phyloP scores from a whole-genome alignment of 2,888 invertebrate species.

The Diaperis boleti region DNA sequence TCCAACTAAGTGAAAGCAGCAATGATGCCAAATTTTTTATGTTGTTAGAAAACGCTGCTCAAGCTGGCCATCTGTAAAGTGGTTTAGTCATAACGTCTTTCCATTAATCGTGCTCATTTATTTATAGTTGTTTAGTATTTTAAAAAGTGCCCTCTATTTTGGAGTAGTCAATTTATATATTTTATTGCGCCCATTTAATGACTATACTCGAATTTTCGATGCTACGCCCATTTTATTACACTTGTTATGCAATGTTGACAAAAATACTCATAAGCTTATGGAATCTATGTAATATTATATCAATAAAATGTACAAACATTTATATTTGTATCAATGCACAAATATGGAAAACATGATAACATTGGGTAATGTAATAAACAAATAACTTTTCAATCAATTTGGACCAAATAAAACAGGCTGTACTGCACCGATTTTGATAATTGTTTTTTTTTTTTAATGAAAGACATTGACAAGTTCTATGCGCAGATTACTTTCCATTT shows the following conservation, averaged over 20 bases:
- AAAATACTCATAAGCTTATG: conserved; percentile 13
- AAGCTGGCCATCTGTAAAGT: background rate
- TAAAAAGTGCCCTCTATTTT: background rate
- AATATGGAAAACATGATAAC: too few relatives aligned
- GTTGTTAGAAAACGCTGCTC: conserved; percentile 10
- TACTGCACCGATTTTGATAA: too few relatives aligned
- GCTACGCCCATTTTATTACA: background rate
- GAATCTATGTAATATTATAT: conserved; percentile 10
- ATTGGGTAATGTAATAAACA: too few relatives aligned
- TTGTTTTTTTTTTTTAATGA: too few relatives aligned
- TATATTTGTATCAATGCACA: background rate
- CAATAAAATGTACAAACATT: conserved; percentile 12
- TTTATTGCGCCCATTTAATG: too few relatives aligned
- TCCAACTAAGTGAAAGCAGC: background rate
- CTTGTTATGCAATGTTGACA: background rate
- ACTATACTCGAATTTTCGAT: background rate
- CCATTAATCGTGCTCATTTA: conserved; percentile 4
- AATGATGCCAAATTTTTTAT: conserved; percentile 17
- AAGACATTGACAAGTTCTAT: too few relatives aligned
- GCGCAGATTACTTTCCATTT: too few relatives aligned
- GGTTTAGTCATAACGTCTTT: conserved; percentile 6
- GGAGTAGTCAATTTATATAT: too few relatives aligned
- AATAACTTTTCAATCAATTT: too few relatives aligned
- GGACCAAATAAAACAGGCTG: too few relatives aligned
- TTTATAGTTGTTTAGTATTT: conserved; percentile 1